Conservation (phyloP, 2,888 invertebrate species). For the Automeris io region DNA sequence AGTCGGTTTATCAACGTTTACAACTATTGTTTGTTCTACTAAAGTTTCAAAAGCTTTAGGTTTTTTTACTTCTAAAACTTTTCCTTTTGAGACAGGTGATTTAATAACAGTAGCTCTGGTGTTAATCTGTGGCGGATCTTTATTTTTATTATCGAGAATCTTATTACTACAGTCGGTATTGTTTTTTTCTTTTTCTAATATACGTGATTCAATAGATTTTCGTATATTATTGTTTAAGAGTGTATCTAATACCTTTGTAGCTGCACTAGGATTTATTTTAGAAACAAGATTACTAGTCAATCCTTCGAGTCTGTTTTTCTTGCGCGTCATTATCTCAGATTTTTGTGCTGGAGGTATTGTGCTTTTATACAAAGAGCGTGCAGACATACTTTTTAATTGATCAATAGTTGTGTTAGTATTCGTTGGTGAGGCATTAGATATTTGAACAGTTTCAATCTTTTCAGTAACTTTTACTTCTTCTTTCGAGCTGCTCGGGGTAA, state of each 20-base stretch:
- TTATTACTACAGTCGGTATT: constrained; percentile 35
- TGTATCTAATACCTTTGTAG: constrained; percentile 71
- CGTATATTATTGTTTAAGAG: constrained; percentile 69
- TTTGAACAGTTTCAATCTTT: constrained; percentile 23
- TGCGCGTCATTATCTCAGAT: constrained; percentile 77
- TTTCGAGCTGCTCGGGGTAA: constrained; percentile 45
- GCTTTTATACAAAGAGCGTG: constrained; percentile 67
- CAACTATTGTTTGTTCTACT: constrained; percentile 44
- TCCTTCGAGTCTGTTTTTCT: constrained; percentile 80
- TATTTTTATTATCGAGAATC: constrained; percentile 45
- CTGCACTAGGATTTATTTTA: constrained; percentile 76
- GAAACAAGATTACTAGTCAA: constrained; percentile 77
- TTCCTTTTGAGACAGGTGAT: constrained; percentile 73
- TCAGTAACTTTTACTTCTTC: constrained; percentile 43
- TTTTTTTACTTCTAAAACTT: constrained; percentile 66
- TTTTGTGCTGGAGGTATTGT: constrained; percentile 68
- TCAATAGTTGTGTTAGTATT: constrained; percentile 41
- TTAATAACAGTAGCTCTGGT: constrained; percentile 77
- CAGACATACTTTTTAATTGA: constrained; percentile 69
- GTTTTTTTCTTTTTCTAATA: constrained; percentile 63
- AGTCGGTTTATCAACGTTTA: constrained; percentile 76
- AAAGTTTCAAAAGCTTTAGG: constrained; percentile 40
- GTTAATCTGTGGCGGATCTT: constrained; percentile 55
- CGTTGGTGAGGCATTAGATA: constrained; percentile 24
- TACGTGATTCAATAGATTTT: constrained; percentile 69